A percentile compares a stretch with the other conserved stretches of the same genome.
These are phyloP conservation scores for Bathynomus jamesi DNA, from an alignment of 1,140 invertebrate species.

Conservation along the genomic window DNA sequence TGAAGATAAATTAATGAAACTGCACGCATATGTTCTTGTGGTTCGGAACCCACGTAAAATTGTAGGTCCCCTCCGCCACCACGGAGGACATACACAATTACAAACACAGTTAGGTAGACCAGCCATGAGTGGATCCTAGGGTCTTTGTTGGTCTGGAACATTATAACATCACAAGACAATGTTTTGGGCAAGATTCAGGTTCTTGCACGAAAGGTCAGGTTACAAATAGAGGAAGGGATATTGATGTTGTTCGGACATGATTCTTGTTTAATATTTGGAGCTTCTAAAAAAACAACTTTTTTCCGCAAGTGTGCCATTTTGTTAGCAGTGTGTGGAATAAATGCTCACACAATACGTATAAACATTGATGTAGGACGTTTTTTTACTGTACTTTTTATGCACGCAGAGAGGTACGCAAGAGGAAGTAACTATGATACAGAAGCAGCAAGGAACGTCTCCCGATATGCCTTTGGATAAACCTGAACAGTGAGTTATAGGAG, in stretches of 20 bases:
- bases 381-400: constrained; percentile 14
- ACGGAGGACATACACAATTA: no score
- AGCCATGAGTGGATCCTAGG: no score
- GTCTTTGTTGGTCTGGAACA: no score
- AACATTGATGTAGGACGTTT: neutral
- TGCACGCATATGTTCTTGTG: no score
- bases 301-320: neutral
- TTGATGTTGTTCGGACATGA: neutral
- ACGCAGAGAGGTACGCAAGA: constrained; percentile 68
- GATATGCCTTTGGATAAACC: constrained; percentile 81
- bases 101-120: no score
- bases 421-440: constrained; percentile 69
- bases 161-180: no score
- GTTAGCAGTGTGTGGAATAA: neutral
- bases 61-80: no score
- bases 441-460: constrained; percentile 60
- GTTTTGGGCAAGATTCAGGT: no score
- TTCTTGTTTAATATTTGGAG: neutral
- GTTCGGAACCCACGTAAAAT: no score
- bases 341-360: neutral
- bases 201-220: no score
- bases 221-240: no score
- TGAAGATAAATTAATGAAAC: neutral
- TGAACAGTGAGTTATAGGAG: constrained; percentile 55
- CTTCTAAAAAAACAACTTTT: neutral